Base-by-base conservation (phyloP, 2,888 invertebrate species). In the Leptopilina myrica region DNA sequence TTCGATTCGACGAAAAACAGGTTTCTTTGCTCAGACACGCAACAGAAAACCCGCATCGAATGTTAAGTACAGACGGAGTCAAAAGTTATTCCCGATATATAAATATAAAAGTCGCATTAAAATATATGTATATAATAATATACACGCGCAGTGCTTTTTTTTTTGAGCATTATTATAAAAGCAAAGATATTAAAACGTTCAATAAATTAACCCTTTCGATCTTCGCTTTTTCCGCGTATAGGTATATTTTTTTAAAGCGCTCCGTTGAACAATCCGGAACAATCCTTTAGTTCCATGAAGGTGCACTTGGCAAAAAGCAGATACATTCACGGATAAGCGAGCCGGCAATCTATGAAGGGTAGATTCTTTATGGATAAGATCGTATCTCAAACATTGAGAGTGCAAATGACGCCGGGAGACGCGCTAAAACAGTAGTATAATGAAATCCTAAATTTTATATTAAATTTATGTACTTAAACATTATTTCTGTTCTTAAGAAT, bases 1-100 rank as follows among this genome's bases (percentile, higher is more conserved):
- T 79, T 78, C 78, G 79, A 79, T 80, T 3, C 80, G 83, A 80
- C 82, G 79, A 82, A 84, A 73, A 86, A 85, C 85, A 84, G 85
- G 85, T 86, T 86, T 84, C 80, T 83, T 79, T 78, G 84, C 20
- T 76, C 62, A 26, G 76, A 62, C 76, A 62, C 40, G 46, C 15
- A 62, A 8, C 43, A 62, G 59, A 20, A 79, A 82, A 81, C 83
- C 80, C 53, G 81, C 79, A 82, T 80, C 78, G 80, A 79, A 81
- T 81, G 80, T 76, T 73, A 8, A 73, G 81, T 82, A 65, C 77
- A 77, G 81, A 69, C 82, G 80, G 78, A 78, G 80, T 80, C 82
- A 81, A 81, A 82, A 80, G 79, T 82, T 43, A 43, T 82, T 76
- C 81, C 81, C 26, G 26, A 69, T 53, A 46, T 33, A 33, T 33